These are phyloP conservation scores for Nasonia oneida DNA, from an alignment of 2,888 invertebrate species.

Conservation along the genomic window DNA sequence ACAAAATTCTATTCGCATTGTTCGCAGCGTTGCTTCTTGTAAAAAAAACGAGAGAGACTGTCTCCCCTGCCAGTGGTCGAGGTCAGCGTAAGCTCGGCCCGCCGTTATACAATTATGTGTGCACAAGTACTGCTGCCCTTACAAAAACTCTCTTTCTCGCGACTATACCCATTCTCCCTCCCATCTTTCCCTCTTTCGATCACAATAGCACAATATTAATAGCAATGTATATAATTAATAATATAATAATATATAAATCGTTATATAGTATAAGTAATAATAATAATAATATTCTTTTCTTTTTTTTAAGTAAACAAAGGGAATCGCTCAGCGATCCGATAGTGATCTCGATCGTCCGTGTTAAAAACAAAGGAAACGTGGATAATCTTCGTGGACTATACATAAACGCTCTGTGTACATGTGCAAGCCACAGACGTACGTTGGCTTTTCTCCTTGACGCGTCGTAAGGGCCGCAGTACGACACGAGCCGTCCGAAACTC, in stretches of 20 bases:
- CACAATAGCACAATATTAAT: slow-evolving; percentile 42
- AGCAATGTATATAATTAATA: not conserved
- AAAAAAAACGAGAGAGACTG: not conserved
- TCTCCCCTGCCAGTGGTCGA: slow-evolving; percentile 47
- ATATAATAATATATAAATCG: slow-evolving; percentile 8
- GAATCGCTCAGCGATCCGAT: slow-evolving; percentile 59
- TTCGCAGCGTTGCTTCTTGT: slow-evolving; percentile 36
- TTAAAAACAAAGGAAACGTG: slow-evolving; percentile 25
- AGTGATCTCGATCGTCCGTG: slow-evolving; percentile 22
- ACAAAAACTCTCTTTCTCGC: slow-evolving; percentile 41
- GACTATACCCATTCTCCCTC: not conserved
- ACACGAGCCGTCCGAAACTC: slow-evolving; percentile 44
- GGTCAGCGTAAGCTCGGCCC: slow-evolving; percentile 47
- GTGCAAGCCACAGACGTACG: slow-evolving; percentile 25
- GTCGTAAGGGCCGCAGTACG: slow-evolving; percentile 63
- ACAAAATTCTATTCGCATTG: slow-evolving; percentile 41
- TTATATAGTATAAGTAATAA: not conserved
- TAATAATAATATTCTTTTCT: not conserved
- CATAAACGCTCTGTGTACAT: slow-evolving; percentile 31
- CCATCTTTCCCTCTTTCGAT: slow-evolving; percentile 9
- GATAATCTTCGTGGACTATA: slow-evolving; percentile 21
- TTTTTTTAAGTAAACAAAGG: slow-evolving; percentile 58
- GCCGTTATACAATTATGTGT: slow-evolving; percentile 28
- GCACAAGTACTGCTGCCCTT: slow-evolving; percentile 64
- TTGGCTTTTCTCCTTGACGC: not conserved